Evolutionary conservation across 1,140 invertebrate genomes (phyloP).

Genomic region (Frieseomelitta varia): DNA sequence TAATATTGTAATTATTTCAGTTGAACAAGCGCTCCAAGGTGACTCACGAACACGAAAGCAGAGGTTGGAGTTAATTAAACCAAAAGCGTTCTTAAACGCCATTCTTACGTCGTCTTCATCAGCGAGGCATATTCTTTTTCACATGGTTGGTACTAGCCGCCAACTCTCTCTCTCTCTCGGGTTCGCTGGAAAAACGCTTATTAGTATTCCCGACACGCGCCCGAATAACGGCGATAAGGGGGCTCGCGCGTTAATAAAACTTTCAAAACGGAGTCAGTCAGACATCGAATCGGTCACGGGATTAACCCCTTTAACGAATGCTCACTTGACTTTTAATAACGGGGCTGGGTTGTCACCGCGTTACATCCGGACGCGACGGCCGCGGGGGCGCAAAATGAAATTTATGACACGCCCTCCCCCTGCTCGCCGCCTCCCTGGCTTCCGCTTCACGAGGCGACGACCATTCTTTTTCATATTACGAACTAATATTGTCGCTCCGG

Average conservation of each 20-base stretch:
- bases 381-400: slow-evolving; percentile 20
- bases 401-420: slow-evolving; percentile 2
- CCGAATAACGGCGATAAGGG: too few relatives aligned
- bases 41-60: slow-evolving; percentile 60
- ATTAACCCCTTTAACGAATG: slow-evolving; percentile 50
- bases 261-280: slow-evolving; percentile 6
- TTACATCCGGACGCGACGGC: slow-evolving; percentile 3
- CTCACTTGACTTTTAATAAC: slow-evolving; percentile 56
- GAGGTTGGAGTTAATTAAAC: slow-evolving; percentile 75
- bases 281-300: slow-evolving; percentile 25
- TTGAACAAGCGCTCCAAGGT: slow-evolving; percentile 15
- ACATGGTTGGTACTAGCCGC: slow-evolving; percentile 15
- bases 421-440: not conserved
- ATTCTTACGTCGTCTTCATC: slow-evolving; percentile 6
- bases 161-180: too few relatives aligned
- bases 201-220: slow-evolving; percentile 17
- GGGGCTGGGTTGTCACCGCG: slow-evolving; percentile 32
- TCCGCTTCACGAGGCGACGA: slow-evolving; percentile 14
- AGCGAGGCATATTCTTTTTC: slow-evolving; percentile 27
- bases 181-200: slow-evolving; percentile 12
- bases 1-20: slow-evolving; percentile 70
- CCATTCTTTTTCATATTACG: slow-evolving; percentile 42
- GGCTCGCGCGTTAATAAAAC: slow-evolving; percentile 35
- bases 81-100: slow-evolving; percentile 45
- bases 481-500: slow-evolving; percentile 33